phyloP scores from a whole-genome alignment of 1,140 invertebrate genomes.

The Ceratina australensis region DNA sequence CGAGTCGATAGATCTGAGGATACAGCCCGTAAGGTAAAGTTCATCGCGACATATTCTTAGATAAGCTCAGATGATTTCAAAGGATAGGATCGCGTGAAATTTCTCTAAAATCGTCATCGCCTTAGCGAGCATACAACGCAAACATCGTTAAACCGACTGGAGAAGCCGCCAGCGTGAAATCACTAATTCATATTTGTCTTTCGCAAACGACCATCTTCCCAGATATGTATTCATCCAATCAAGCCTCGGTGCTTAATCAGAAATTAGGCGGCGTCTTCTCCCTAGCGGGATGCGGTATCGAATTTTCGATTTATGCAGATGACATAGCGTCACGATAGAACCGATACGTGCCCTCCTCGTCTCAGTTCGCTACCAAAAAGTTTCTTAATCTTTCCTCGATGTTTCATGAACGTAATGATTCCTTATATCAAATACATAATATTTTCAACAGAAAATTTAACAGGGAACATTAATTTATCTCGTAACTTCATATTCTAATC shows the following conservation, averaged over 20 bases:
- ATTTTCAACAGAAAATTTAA: no score
- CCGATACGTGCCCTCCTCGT: background rate
- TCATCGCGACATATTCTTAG: no score
- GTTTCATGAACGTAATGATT: no score
- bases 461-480: no score
- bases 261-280: background rate
- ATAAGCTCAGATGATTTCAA: no score
- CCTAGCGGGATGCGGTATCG: background rate
- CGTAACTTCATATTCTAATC: no score
- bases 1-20: no score
- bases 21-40: no score
- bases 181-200: slow-evolving; percentile 37
- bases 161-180: slow-evolving; percentile 3
- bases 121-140: background rate
- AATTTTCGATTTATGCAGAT: slow-evolving; percentile 37
- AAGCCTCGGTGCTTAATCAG: background rate
- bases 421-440: no score
- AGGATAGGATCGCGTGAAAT: no score
- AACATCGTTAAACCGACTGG: slow-evolving; percentile 3
- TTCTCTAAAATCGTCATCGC: background rate
- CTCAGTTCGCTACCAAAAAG: background rate
- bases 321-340: background rate
- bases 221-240: slow-evolving; percentile 33
- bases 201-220: slow-evolving; percentile 10
- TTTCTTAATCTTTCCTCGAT: background rate